A percentile compares a stretch with the other conserved stretches of the same genome.
phyloP scores from a whole-genome alignment of 2,888 invertebrate genomes.

The Meiosimyza platycephala region DNA sequence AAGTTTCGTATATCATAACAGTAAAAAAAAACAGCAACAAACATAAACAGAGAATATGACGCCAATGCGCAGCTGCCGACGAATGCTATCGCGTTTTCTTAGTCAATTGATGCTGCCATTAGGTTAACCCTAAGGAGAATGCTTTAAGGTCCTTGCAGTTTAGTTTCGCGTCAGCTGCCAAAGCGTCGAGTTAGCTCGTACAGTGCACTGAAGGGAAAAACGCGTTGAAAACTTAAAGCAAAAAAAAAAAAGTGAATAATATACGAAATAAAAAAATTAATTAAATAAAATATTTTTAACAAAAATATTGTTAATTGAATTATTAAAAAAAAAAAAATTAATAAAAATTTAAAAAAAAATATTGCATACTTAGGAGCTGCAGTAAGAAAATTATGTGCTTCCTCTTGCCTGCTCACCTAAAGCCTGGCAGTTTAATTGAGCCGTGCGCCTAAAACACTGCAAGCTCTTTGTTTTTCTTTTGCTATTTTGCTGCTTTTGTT shows the following conservation, averaged over 20 bases:
- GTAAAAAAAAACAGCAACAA: not conserved
- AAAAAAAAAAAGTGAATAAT: conserved; percentile 1
- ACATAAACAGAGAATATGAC: conserved; percentile 31
- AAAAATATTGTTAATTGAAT: no score
- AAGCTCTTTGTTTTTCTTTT: not conserved
- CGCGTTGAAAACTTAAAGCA: not conserved
- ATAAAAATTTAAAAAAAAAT: not conserved
- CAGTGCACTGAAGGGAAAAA: not conserved
- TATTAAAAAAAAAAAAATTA: no score
- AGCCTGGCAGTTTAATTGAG: conserved; percentile 2
- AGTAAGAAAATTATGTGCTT: not conserved
- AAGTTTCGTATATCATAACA: not conserved
- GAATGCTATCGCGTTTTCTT: not conserved
- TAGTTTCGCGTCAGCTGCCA: conserved; percentile 27
- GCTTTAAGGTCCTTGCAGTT: not conserved
- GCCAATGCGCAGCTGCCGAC: conserved; percentile 6
- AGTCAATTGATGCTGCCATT: not conserved
- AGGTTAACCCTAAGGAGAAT: not conserved
- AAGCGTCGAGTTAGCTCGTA: conserved; percentile 8
- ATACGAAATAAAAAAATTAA: no score
- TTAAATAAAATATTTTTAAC: no score
- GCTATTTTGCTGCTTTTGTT: conserved; percentile 5
- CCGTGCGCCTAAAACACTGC: not conserved
- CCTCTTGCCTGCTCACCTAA: not conserved
- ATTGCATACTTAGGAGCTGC: not conserved